Percentiles rank a stretch among this genome's conserved stretches.
Evolutionary conservation across 2,113 vertebrate genomes (phyloP).

Genomic region (Oreochromis tanganicae): DNA sequence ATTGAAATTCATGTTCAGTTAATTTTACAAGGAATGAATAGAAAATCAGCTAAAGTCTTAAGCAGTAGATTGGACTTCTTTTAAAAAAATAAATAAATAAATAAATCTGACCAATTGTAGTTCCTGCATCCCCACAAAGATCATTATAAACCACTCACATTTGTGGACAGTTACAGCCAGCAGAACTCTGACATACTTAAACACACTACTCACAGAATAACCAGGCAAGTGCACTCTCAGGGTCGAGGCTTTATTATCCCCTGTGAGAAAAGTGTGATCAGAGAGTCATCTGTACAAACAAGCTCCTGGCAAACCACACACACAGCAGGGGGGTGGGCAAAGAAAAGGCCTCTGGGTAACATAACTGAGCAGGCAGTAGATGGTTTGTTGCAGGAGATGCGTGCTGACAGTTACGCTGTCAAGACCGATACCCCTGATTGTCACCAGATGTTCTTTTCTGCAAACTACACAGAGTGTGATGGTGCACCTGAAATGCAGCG

Average conservation of each 20-base stretch:
- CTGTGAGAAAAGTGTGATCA: constrained; percentile 2
- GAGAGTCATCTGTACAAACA: constrained; percentile 55
- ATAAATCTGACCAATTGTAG: background rate
- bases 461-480: background rate
- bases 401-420: constrained; percentile 53
- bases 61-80: background rate
- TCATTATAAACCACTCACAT: background rate
- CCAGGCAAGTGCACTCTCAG: background rate
- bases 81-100: background rate
- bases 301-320: background rate
- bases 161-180: background rate
- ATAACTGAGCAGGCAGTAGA: background rate
- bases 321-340: background rate
- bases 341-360: constrained; percentile 20
- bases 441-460: constrained; percentile 52
- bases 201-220: background rate
- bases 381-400: constrained; percentile 37
- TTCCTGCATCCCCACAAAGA: fast-evolving
- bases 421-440: constrained; percentile 39
- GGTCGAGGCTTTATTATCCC: constrained; percentile 23
- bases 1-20: background rate
- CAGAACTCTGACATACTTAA: background rate
- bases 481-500: constrained; percentile 1
- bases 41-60: background rate
- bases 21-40: background rate